Conservation (phyloP, 2,888 invertebrate genomes). For the Cheiracanthium punctorium region DNA sequence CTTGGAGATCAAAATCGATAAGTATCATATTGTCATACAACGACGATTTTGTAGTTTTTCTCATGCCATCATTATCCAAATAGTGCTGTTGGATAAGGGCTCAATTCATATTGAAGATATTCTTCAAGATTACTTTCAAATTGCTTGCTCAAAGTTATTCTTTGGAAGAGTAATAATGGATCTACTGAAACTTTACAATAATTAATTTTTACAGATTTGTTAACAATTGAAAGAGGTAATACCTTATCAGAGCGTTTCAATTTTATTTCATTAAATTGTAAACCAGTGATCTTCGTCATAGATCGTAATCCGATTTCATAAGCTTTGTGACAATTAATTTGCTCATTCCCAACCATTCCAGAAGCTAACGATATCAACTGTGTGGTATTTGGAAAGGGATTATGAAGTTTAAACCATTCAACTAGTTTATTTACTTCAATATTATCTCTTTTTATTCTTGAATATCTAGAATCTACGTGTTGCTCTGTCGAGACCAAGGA, state of each 20-base stretch:
- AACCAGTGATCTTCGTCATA: not conserved
- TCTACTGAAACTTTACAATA: not conserved
- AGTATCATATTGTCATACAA: not conserved
- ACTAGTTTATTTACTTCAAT: not conserved
- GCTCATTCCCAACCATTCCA: slow-evolving; percentile 5
- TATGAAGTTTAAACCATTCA: not conserved
- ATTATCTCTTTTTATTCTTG: not conserved
- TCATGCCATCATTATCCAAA: slow-evolving; percentile 12
- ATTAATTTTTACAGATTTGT: not conserved
- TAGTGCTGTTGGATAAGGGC: not conserved
- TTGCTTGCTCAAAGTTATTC: not conserved
- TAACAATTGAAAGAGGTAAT: not conserved
- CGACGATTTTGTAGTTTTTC: slow-evolving; percentile 5
- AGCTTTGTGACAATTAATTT: slow-evolving; percentile 2
- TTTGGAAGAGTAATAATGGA: slow-evolving; percentile 12
- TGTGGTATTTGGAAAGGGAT: not conserved
- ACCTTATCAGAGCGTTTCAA: not conserved
- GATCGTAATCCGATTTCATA: not conserved
- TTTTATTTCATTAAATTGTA: not conserved
- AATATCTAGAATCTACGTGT: slow-evolving; percentile 1
- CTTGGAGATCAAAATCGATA: not conserved
- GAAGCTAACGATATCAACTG: slow-evolving; percentile 1
- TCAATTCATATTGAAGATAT: slow-evolving; percentile 12
- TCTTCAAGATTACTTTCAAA: slow-evolving; percentile 12
- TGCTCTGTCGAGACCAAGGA: not conserved